Base-by-base conservation (phyloP, 1,140 invertebrate genomes). In the Venustaconcha ellipsiformis region DNA sequence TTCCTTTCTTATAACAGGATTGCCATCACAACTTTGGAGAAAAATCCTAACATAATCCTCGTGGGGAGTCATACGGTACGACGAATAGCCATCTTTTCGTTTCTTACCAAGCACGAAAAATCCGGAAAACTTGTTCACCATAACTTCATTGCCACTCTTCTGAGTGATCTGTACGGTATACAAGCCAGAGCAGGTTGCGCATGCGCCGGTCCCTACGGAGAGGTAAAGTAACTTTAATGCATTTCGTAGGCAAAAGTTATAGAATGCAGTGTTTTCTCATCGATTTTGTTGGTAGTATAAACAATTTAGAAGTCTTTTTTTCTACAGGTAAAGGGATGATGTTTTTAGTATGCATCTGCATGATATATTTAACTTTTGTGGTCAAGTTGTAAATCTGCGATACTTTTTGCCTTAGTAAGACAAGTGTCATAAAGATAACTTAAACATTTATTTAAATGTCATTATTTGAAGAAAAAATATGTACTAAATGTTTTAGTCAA, bases 141-240 rank as follows among this genome's bases (percentile, higher is more conserved):
- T 85, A 97, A 97, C 88, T 97, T 96, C 88, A 93, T 97, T 0
- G 94, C 94, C 82, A 94, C 95, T 2, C 92, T 97, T 2, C 91
- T 97, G 14, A 97, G 97, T 84, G 96, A 97, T 85, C 92, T 97
- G 13, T 97, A 96, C 86, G 96, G 96, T 0, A 95, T 97, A 60
- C 96, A 97, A 89, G 94, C 95, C 0, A 91, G 96, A 81, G 94
- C 95, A 14, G 95, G 95, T 4, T 95, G 94, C 89, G 94, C 94
- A 2, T 95, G 94, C 90, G 94, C 94, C 57, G 94, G 95, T 66
- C 93, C 94, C 71, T 97, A 97, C 85, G 94, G 94, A 62, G 58
- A 74, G 64, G 82, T 84, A 63, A 64, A 78, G 72, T 14, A 11
- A 56, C 20, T 17, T 30, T 64, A 14, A 8, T 64, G 15, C 14